A percentile compares a stretch with the other conserved stretches of the same genome.
Evolutionary conservation across 2,797 vertebrate species (phyloP).

Genomic region (Babyrousa celebensis): DNA sequence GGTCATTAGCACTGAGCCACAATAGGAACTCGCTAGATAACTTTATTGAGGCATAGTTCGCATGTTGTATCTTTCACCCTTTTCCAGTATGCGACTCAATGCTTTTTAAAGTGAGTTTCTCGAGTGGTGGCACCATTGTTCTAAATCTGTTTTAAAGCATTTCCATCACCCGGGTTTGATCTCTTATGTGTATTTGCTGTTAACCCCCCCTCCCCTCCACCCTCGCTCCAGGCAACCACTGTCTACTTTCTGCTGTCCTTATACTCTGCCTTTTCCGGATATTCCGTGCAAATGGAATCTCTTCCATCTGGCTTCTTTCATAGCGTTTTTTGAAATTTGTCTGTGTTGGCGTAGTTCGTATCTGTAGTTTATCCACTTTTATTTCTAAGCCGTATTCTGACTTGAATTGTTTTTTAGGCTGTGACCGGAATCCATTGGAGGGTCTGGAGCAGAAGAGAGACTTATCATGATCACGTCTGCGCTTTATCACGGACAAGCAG

Average conservation of each 20-base stretch:
- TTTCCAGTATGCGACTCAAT: background rate
- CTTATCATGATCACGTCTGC: rapidly evolving
- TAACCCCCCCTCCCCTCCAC: too few relatives aligned
- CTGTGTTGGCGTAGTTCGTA: rapidly evolving
- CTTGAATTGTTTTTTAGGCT: background rate
- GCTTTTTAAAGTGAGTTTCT: background rate
- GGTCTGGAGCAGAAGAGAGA: background rate
- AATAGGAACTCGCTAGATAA: background rate
- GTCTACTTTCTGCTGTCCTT: background rate
- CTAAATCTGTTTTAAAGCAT: background rate
- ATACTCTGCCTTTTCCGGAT: background rate
- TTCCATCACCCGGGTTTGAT: background rate
- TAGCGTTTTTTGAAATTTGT: background rate
- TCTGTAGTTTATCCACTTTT: background rate
- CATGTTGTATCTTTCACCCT: background rate
- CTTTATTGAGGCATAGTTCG: background rate
- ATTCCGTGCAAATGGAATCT: background rate
- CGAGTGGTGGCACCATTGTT: background rate
- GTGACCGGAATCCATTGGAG: background rate
- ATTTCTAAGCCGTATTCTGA: background rate
- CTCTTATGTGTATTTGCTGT: background rate
- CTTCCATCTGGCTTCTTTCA: background rate
- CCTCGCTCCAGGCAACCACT: background rate
- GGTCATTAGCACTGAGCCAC: too few relatives aligned
- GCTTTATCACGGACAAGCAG: rapidly evolving